Conservation (phyloP, 2,113 vertebrate genomes). For the Calidris pygmaea region DNA sequence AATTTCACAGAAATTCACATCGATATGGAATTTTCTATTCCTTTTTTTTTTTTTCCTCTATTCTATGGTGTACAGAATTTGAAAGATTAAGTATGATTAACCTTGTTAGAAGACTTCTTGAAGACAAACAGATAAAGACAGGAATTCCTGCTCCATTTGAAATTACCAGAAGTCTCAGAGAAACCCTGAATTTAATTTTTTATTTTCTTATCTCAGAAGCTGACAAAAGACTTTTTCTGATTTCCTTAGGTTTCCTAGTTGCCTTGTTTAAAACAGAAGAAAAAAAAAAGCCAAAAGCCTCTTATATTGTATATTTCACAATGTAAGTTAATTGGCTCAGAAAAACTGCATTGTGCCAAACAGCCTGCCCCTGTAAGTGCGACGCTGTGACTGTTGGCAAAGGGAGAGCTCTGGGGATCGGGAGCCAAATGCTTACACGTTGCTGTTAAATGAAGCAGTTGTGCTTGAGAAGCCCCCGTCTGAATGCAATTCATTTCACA, state of each 20-base stretch:
- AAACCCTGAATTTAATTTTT: background rate
- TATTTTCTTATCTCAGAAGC: background rate
- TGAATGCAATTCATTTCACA: constrained; percentile 44
- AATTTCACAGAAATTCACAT: background rate
- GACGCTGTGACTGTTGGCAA: background rate
- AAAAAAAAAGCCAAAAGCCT: background rate
- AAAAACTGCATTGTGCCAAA: constrained; percentile 23
- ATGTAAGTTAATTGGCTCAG: background rate
- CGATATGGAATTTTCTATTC: background rate
- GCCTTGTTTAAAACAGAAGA: background rate
- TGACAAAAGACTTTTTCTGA: background rate
- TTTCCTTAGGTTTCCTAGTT: background rate
- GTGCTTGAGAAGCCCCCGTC: constrained; percentile 43
- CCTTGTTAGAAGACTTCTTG: background rate
- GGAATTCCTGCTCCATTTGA: background rate
- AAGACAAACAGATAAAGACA: background rate
- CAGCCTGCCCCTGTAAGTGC: background rate
- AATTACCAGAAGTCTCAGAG: background rate
- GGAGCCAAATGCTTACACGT: constrained; percentile 19
- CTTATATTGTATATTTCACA: background rate
- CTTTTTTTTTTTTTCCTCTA: background rate
- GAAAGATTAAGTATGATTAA: background rate
- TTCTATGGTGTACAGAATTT: background rate
- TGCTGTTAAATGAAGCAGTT: constrained; percentile 54
- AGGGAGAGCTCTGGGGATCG: constrained; percentile 8